Percentiles rank a stretch among this genome's conserved stretches.
Conservation (phyloP, 2,113 vertebrate species). For the Geococcyx californianus region DNA sequence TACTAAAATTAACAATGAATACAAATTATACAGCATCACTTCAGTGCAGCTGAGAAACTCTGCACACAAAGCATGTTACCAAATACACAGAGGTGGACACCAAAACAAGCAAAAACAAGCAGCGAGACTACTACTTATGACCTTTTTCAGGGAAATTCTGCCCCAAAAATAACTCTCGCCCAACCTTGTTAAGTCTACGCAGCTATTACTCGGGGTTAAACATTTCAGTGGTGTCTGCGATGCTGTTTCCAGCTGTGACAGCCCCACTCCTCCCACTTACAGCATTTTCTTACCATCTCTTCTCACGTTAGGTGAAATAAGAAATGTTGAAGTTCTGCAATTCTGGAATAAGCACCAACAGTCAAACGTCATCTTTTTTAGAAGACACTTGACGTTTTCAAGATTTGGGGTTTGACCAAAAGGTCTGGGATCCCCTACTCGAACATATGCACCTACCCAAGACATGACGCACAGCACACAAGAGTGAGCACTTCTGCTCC, state of each 20-base stretch:
- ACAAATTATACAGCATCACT: constrained; percentile 62
- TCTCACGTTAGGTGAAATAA: not conserved
- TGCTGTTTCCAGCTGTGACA: not conserved
- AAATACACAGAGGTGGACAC: constrained; percentile 27
- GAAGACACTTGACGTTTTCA: not conserved
- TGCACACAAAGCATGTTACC: not conserved
- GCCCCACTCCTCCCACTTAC: not conserved
- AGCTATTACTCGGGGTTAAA: not conserved
- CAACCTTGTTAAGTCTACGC: not conserved
- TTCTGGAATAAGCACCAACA: not conserved
- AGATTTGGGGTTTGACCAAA: not conserved
- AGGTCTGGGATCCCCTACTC: not conserved
- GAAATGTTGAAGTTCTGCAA: not conserved
- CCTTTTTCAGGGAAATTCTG: not conserved
- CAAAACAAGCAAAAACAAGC: constrained; percentile 18
- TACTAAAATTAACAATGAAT: constrained; percentile 76
- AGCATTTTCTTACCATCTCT: not conserved
- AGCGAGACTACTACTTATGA: not conserved
- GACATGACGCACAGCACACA: not conserved
- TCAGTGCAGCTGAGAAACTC: constrained; percentile 31
- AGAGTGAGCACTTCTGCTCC: not conserved
- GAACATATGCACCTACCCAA: not conserved
- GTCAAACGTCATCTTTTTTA: not conserved
- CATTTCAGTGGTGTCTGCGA: not conserved
- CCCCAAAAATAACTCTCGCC: not conserved